These are phyloP conservation scores for Epizoanthus scotinus DNA, from an alignment of 92 coral and sea anemone genomes.

Conservation along the genomic window DNA sequence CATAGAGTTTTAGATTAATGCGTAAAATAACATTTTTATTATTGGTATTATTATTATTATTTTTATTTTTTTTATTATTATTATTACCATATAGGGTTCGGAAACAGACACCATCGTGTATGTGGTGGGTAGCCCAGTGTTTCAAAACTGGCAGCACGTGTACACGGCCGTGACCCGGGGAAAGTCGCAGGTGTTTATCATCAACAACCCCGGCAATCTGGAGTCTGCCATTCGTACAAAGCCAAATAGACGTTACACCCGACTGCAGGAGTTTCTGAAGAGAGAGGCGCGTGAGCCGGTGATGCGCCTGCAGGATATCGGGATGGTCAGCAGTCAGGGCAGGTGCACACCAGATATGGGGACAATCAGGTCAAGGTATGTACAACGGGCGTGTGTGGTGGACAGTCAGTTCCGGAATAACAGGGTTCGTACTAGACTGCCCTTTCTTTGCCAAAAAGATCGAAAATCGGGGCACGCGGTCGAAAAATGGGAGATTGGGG, in stretches of 20 bases:
- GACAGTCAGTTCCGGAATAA: no score
- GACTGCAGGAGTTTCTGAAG: slow-evolving; percentile 19
- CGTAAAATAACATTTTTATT: no score
- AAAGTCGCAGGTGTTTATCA: slow-evolving; percentile 22
- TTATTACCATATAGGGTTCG: slow-evolving; percentile 9
- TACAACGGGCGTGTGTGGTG: no score
- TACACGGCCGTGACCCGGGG: slow-evolving; percentile 29
- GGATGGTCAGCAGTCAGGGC: neutral
- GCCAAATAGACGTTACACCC: neutral
- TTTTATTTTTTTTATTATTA: no score
- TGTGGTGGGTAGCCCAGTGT: slow-evolving; percentile 22
- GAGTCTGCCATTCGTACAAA: neutral
- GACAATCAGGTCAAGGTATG: slow-evolving; percentile 2
- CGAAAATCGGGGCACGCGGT: no score
- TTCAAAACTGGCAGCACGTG: slow-evolving; percentile 30
- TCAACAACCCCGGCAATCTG: neutral
- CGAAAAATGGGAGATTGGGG: no score
- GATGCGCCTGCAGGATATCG: slow-evolving; percentile 4
- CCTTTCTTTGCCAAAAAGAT: no score
- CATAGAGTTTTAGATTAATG: no score
- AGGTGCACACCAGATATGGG: neutral
- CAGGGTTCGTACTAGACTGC: no score
- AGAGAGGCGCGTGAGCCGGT: neutral
- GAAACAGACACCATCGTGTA: slow-evolving; percentile 21
- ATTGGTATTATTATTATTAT: no score